These are phyloP conservation scores for Corella eumyota DNA, from an alignment of 23 tunicate genomes.

Conservation along the genomic window DNA sequence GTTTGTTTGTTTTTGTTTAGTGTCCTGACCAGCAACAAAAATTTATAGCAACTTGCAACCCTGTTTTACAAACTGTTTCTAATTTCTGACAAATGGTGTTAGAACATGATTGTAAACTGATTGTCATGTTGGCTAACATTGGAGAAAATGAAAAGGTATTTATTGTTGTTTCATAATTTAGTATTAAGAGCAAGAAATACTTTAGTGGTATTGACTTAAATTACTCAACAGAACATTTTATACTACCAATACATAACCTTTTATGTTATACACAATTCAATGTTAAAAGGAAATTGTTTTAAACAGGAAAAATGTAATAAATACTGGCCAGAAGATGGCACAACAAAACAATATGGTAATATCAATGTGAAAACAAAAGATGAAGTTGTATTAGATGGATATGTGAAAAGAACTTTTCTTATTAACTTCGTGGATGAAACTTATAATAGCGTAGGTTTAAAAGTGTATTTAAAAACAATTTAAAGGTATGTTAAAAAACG, in stretches of 20 bases:
- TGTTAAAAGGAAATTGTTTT: too few relatives aligned
- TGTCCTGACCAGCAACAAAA: too few relatives aligned
- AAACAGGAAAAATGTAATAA: slow-evolving; percentile 20
- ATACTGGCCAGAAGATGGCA: slow-evolving; percentile 22
- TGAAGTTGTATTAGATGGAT: not conserved
- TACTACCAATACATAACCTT: too few relatives aligned
- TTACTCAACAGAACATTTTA: too few relatives aligned
- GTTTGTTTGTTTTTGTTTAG: too few relatives aligned
- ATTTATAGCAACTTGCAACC: slow-evolving; percentile 27
- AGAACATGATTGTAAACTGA: slow-evolving; percentile 6
- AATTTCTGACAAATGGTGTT: slow-evolving; percentile 27
- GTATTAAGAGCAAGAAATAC: too few relatives aligned
- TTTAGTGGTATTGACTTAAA: too few relatives aligned
- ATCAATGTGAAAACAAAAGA: slow-evolving; percentile 1
- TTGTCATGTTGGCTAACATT: slow-evolving; percentile 21
- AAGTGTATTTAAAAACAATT: too few relatives aligned
- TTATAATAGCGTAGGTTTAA: too few relatives aligned
- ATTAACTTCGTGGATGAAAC: too few relatives aligned
- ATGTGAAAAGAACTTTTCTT: slow-evolving; percentile 3
- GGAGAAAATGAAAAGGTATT: slow-evolving; percentile 19
- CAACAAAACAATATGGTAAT: not conserved
- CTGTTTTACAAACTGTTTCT: slow-evolving; percentile 3
- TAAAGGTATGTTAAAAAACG: too few relatives aligned
- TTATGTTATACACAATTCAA: too few relatives aligned
- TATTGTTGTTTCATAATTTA: not conserved